Percentiles rank a stretch among this genome's conserved stretches.
Conservation (phyloP, 1,140 invertebrate species). For the Drosophila kanapiae region DNA sequence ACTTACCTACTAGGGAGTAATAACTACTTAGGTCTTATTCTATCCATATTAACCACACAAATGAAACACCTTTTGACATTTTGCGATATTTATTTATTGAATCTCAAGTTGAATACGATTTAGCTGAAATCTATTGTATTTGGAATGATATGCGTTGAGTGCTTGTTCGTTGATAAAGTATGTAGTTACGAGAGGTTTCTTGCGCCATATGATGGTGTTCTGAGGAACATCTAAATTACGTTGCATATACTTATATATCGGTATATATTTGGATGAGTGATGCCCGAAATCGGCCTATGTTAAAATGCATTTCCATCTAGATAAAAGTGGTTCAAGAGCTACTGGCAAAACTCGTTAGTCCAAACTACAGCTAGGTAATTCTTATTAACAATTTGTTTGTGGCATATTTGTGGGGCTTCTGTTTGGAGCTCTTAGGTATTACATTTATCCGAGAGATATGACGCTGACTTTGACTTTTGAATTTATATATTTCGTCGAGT, state of each 20-base stretch:
- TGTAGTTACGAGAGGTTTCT: slow-evolving; percentile 53
- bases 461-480: slow-evolving; percentile 22
- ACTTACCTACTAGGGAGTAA: too few relatives aligned
- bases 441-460: slow-evolving; percentile 43
- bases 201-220: slow-evolving; percentile 31
- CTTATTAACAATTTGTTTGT: slow-evolving; percentile 32
- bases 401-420: not conserved
- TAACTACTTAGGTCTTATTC: not conserved
- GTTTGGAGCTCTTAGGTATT: slow-evolving; percentile 34
- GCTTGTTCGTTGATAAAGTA: slow-evolving; percentile 60
- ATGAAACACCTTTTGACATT: slow-evolving; percentile 7
- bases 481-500: slow-evolving; percentile 12
- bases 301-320: slow-evolving; percentile 46
- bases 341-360: slow-evolving; percentile 39
- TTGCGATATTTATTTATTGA: slow-evolving; percentile 69
- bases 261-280: slow-evolving; percentile 23
- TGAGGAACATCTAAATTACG: slow-evolving; percentile 40
- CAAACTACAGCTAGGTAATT: slow-evolving; percentile 50
- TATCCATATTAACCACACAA: too few relatives aligned
- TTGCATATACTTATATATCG: slow-evolving; percentile 20
- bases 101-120: slow-evolving; percentile 72
- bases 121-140: slow-evolving; percentile 56
- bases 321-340: slow-evolving; percentile 44
- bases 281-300: slow-evolving; percentile 14
- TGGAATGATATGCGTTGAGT: slow-evolving; percentile 73